phyloP scores from a whole-genome alignment of 1,140 invertebrate species.

The Orchestia grillus region DNA sequence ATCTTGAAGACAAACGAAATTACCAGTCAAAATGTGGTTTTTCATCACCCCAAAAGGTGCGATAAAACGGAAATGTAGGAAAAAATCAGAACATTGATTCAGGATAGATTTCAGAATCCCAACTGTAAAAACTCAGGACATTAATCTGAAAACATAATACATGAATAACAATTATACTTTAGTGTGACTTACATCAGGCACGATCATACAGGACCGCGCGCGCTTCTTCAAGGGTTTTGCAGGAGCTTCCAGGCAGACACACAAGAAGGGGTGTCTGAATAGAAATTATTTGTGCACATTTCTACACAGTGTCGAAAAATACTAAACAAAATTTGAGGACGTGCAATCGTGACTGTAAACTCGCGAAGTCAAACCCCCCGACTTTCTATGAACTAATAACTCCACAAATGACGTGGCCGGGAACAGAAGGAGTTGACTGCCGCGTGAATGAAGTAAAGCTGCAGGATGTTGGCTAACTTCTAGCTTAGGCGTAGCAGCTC shows the following conservation, averaged over 20 bases:
- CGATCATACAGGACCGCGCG: background rate
- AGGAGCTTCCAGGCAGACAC: too few species aligned
- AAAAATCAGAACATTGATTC: background rate
- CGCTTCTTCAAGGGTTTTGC: too few species aligned
- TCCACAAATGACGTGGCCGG: background rate
- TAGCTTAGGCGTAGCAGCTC: background rate
- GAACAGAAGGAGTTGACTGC: background rate
- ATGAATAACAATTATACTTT: background rate
- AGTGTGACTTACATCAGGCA: background rate
- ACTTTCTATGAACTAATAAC: background rate
- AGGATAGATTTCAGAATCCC: background rate
- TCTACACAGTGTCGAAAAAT: background rate
- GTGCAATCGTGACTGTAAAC: background rate
- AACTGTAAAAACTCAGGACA: background rate
- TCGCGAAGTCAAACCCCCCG: background rate
- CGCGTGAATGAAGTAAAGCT: background rate
- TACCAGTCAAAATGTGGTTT: background rate
- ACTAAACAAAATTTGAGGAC: background rate
- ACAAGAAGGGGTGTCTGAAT: background rate
- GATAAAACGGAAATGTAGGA: background rate
- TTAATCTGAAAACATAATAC: background rate
- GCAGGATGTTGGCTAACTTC: background rate
- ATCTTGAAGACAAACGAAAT: background rate
- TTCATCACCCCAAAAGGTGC: background rate
- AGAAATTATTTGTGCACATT: too few species aligned